Evolutionary conservation across 2,113 vertebrate species (phyloP).

Genomic region (Rhynchomys soricoides): DNA sequence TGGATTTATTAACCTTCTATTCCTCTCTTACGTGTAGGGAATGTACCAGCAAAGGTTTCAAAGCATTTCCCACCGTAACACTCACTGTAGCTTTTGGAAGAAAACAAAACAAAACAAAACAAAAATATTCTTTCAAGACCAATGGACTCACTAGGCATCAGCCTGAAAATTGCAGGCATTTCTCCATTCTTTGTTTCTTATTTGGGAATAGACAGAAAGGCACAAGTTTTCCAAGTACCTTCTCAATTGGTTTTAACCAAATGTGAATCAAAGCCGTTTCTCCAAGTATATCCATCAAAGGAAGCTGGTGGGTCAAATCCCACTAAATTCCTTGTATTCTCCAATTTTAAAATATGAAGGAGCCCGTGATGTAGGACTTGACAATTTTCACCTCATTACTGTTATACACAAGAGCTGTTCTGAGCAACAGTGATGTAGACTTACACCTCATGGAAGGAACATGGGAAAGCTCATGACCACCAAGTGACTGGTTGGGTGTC

Average conservation of each 20-base stretch:
- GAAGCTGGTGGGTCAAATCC: background rate
- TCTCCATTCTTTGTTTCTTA: constrained; percentile 24
- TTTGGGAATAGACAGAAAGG: background rate
- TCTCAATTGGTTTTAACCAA: background rate
- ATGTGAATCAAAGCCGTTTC: background rate
- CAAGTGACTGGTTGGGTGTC: background rate
- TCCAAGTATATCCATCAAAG: background rate
- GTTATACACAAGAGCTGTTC: background rate
- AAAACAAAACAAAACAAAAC: background rate
- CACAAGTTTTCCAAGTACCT: background rate
- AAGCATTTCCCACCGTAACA: constrained; percentile 55
- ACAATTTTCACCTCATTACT: background rate
- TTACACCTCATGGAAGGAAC: background rate
- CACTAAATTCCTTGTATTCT: background rate
- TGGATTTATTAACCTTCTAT: constrained; percentile 63
- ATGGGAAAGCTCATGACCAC: background rate
- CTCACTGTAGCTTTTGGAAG: constrained; percentile 50
- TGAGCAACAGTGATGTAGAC: background rate
- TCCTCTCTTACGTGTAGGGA: constrained; percentile 61
- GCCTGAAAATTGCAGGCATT: background rate
- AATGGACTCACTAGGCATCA: background rate
- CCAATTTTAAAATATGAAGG: background rate
- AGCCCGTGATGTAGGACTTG: background rate
- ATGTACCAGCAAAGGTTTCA: constrained; percentile 49
- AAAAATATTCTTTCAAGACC: background rate